Evolutionary conservation across 2,888 invertebrate species (phyloP).

Genomic region (Drosophila nr. perissopoda): DNA sequence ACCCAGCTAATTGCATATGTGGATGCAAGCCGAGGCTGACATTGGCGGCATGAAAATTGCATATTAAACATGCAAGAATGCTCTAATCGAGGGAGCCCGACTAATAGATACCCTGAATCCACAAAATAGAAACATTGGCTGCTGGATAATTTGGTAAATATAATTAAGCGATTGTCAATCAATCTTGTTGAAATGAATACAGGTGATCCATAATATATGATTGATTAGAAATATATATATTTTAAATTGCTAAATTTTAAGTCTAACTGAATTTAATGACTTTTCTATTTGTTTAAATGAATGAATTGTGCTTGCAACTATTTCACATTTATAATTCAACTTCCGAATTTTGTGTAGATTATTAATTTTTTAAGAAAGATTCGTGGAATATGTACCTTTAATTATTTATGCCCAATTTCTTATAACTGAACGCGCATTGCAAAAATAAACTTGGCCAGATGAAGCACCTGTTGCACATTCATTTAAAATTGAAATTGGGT

Average conservation of each 20-base stretch:
- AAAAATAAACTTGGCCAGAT: conserved; percentile 60
- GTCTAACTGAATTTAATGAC: not conserved
- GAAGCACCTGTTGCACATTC: conserved; percentile 63
- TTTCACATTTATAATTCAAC: not conserved
- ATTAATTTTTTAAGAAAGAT: not conserved
- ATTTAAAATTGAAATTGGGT: conserved; percentile 82
- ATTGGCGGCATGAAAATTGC: conserved; percentile 64
- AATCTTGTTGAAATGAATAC: not conserved
- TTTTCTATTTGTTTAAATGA: not conserved
- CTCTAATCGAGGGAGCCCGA: not conserved
- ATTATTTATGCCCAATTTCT: not conserved
- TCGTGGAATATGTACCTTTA: not conserved
- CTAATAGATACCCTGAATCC: not conserved
- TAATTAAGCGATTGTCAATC: not conserved
- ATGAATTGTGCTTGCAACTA: not conserved
- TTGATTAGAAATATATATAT: not conserved
- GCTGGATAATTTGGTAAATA: not conserved
- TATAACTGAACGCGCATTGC: conserved; percentile 13
- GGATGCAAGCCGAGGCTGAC: conserved; percentile 24
- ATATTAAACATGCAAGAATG: conserved; percentile 26
- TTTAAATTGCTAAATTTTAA: not conserved
- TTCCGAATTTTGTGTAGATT: not conserved
- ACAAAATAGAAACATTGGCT: not conserved
- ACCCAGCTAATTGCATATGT: conserved; percentile 63
- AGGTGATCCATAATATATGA: not conserved